Evolutionary conservation across 2,888 invertebrate species (phyloP).

Genomic region (Drosophila tanythrix): DNA sequence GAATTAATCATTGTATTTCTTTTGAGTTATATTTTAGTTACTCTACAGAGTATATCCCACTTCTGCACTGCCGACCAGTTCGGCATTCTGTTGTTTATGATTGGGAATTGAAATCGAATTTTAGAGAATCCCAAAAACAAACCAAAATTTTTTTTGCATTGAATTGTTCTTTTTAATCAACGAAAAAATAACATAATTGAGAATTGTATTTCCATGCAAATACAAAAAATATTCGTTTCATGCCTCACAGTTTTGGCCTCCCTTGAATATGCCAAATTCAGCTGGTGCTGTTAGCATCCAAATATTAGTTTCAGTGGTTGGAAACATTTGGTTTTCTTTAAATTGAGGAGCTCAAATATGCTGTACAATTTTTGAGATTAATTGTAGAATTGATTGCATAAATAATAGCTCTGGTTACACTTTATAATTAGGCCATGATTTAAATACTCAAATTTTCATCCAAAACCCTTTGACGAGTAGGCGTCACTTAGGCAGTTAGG

Average conservation of each 20-base stretch:
- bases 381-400: not conserved
- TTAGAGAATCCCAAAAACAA: slow-evolving; percentile 12
- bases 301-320: slow-evolving; percentile 3
- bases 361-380: not conserved
- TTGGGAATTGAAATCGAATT: slow-evolving; percentile 32
- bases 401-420: not conserved
- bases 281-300: not conserved
- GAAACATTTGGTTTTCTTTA: not conserved
- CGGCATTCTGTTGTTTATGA: slow-evolving; percentile 1
- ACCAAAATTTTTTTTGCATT: slow-evolving; percentile 2
- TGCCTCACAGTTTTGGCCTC: not conserved
- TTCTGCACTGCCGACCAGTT: not conserved
- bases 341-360: too few species aligned
- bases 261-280: not conserved
- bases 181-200: slow-evolving; percentile 11
- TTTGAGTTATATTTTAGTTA: not conserved
- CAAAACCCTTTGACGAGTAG: not conserved
- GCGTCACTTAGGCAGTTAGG: not conserved
- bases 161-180: slow-evolving; percentile 10
- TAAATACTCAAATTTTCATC: slow-evolving; percentile 1
- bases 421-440: slow-evolving; percentile 26
- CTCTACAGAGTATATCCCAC: not conserved
- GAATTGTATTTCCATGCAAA: slow-evolving; percentile 16
- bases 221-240: not conserved
- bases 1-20: not conserved